Evolutionary conservation across 2,113 vertebrate species (phyloP).

Genomic region (Archilochus colubris): DNA sequence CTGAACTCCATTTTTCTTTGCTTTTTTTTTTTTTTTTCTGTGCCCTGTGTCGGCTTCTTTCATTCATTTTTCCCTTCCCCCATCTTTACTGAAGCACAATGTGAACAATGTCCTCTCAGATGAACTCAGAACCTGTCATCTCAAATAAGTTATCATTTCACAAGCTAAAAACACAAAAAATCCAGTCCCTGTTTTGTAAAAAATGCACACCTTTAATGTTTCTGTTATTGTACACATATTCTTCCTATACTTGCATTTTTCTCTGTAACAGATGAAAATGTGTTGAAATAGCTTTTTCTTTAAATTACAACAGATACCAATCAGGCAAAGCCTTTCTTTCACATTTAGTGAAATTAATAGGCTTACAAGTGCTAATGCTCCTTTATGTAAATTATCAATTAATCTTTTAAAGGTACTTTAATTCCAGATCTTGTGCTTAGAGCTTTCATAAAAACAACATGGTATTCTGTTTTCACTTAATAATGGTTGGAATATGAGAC

Average conservation of each 20-base stretch:
- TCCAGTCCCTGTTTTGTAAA: not conserved
- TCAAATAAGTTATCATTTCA: not conserved
- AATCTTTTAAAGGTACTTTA: not conserved
- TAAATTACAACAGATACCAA: not conserved
- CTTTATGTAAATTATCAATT: not conserved
- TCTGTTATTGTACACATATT: not conserved
- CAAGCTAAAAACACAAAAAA: not conserved
- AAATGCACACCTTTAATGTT: not conserved
- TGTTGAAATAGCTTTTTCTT: not conserved
- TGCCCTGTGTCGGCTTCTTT: not conserved
- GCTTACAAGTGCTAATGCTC: not conserved
- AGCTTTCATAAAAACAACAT: not conserved
- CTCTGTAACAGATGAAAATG: not conserved
- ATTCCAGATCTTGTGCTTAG: not conserved
- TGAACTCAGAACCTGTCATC: not conserved
- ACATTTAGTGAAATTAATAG: not conserved
- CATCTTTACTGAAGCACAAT: not conserved
- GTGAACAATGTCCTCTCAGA: not conserved
- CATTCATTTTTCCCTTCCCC: not conserved
- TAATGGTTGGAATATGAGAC: conserved; percentile 19
- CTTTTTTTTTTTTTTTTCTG: not conserved
- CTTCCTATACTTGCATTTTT: not conserved
- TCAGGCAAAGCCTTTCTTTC: not conserved
- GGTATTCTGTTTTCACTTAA: conserved; percentile 20
- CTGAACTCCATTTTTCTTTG: not conserved